Base-by-base conservation (phyloP, 2,113 vertebrate genomes). In the Hydropotes inermis region DNA sequence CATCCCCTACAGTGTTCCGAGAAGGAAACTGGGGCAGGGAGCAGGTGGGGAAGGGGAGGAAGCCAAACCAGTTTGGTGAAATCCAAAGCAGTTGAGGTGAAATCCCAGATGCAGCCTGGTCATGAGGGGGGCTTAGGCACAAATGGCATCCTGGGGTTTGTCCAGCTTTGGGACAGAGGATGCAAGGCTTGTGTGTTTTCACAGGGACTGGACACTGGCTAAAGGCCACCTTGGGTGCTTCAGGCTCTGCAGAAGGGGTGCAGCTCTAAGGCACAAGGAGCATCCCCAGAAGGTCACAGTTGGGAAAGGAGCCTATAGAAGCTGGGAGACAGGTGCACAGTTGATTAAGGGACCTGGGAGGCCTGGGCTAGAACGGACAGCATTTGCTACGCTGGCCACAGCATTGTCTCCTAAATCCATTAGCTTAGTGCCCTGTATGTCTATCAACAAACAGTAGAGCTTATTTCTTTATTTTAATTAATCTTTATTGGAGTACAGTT, bases 121-220 rank as follows among this genome's bases (percentile, higher is more conserved):
- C 36, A 17, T 5, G 0, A 3, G 45, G 13, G 12, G 19, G 25
- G 11, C 43, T 30, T 6, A 21, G 36, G 19, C 39, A 21, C 25
- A 45, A 25, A 67, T 10, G 19, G 28, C 47, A 28, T 61, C 8
- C 15, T 36, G 13, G 21, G 2, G 50, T 70, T 25, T 17, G 7
- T 25, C 43, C 30, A 43, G 39, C 52, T 27, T 74, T 27, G 19
- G 11, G 19, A 15, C 67, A 23, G 1, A 27, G 70, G 78, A 13
- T 23, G 9, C 1, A 0, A 74, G 8, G 10, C 21, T 2, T 52
- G 12, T 43, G 39, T 12, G 33, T 30, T 55, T 83, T 39, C 81
- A 39, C 2, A 0, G 6, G 6, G 47, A 25, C 6, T 23, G 79
- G 28, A 13, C 33, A 0, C 17, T n/a, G 17, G 4, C 39, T n/a